Evolutionary conservation across 2,888 invertebrate genomes (phyloP).

Genomic region (Rhopalosiphum nymphaeae): DNA sequence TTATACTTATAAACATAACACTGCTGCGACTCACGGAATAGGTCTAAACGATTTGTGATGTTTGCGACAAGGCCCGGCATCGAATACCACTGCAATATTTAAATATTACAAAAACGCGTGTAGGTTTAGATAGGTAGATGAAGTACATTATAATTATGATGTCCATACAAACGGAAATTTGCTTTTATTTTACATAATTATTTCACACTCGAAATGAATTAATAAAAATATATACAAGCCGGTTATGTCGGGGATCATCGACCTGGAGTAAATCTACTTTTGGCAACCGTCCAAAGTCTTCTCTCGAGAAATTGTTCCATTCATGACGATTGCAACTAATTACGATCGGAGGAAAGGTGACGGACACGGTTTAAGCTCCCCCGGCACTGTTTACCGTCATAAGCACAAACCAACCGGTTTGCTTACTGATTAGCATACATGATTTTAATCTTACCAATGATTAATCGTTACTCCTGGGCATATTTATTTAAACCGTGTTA

Average conservation of each 20-base stretch:
- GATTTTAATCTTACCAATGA: conserved; percentile 59
- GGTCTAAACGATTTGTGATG: not conserved
- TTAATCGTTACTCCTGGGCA: conserved; percentile 50
- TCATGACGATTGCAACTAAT: conserved; percentile 50
- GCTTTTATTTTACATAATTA: conserved; percentile 15
- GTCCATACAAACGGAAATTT: not conserved
- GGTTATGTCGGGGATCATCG: conserved; percentile 45
- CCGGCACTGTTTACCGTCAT: conserved; percentile 50
- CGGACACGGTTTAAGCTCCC: conserved; percentile 40
- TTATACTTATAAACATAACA: not conserved
- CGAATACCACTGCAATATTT: not conserved
- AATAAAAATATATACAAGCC: conserved; percentile 26
- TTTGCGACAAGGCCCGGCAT: not conserved
- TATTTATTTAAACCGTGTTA: conserved; percentile 1
- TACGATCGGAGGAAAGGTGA: conserved; percentile 43
- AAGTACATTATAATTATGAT: not conserved
- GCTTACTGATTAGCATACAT: conserved; percentile 53
- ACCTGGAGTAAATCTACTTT: conserved; percentile 59
- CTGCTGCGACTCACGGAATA: not conserved
- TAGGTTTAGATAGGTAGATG: not conserved
- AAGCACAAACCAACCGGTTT: conserved; percentile 41
- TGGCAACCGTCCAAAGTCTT: conserved; percentile 53
- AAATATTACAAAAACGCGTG: not conserved
- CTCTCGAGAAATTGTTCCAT: conserved; percentile 40
- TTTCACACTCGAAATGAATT: conserved; percentile 7